Base-by-base conservation (phyloP, 2,113 vertebrate genomes). In the Sterrhoptilus dennistouni region DNA sequence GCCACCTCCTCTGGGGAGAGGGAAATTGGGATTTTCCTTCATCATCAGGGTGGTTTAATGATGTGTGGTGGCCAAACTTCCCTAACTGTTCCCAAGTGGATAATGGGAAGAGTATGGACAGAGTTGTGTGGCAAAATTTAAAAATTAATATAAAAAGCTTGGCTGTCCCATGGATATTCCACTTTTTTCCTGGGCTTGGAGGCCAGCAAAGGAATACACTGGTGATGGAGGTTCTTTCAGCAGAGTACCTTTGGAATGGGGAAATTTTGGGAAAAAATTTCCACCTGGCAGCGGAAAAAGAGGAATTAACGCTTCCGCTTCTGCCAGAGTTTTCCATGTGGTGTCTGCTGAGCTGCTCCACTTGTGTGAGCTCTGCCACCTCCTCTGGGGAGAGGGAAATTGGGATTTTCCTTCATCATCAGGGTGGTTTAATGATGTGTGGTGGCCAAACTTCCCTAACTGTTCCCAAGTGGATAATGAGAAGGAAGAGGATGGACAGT, bases 11-110 rank as follows among this genome's bases (percentile, higher is more conserved):
- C 42, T 19, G 23, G 18, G 31, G 25, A 66, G n/a, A 36, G 12
- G 61, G 8, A 33, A 33, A 7, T 38, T 27, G 12, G 19, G 2
- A 0, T 14, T 72, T 42, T 18, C 4, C 53, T 54, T 91, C 36
- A 31, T 61, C 11, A 61, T n/a, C 1, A 1, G 3, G 5, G 12
- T 42, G 11, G 4, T 33, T 89, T 80, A 22, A 2, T 35, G 28
- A 15, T 11, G 3, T 52, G 9, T n/a, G 50, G 0, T 16, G 25
- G 60, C 56, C 54, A 36, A 16, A 47, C 1, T 36, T 63, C 24
- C 19, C 0, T 5, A 13, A 0, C 6, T 28, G 1, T 17, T 78
- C 33, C 6, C 27, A 49, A 1, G 7, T 3, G 27, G 68, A 23
- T n/a, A 1, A 4, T 16, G 78, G 31, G 25, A 63, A 57, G 23